Percentiles rank a stretch among this genome's conserved stretches.
phyloP scores from a whole-genome alignment of 2,113 vertebrate species.

The Cnemophilus loriae region DNA sequence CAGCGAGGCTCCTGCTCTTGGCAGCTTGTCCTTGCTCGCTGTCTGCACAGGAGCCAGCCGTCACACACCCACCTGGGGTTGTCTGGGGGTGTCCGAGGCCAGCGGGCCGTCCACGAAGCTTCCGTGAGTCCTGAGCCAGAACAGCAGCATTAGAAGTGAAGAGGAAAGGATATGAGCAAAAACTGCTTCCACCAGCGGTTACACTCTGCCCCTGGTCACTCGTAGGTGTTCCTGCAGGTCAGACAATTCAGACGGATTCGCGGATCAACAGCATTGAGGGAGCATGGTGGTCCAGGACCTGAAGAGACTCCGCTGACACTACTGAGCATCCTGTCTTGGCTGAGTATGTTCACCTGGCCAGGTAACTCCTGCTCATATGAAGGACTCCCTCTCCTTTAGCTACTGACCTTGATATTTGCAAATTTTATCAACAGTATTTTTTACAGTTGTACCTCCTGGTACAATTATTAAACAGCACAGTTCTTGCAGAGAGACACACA shows the following conservation, averaged over 20 bases:
- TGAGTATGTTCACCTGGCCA: neutral
- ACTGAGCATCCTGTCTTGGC: neutral
- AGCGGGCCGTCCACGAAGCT: accelerated
- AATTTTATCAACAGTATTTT: neutral
- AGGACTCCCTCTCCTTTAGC: neutral
- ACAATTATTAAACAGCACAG: neutral
- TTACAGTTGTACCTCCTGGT: neutral
- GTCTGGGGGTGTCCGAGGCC: neutral
- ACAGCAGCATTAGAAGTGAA: neutral
- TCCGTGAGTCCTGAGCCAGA: neutral
- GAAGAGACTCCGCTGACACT: neutral
- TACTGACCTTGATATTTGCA: neutral
- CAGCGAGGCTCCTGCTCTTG: neutral
- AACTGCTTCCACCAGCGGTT: neutral
- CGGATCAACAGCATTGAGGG: neutral
- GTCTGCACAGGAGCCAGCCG: neutral
- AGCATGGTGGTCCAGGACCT: neutral
- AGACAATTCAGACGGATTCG: neutral
- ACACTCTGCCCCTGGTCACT: neutral
- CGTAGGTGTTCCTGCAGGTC: neutral
- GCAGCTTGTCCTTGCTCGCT: neutral
- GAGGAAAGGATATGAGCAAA: neutral
- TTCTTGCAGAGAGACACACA: neutral
- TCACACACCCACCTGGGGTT: accelerated
- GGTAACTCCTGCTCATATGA: neutral